Evolutionary conservation across 2,113 vertebrate genomes (phyloP).

Genomic region (Channa maculata): DNA sequence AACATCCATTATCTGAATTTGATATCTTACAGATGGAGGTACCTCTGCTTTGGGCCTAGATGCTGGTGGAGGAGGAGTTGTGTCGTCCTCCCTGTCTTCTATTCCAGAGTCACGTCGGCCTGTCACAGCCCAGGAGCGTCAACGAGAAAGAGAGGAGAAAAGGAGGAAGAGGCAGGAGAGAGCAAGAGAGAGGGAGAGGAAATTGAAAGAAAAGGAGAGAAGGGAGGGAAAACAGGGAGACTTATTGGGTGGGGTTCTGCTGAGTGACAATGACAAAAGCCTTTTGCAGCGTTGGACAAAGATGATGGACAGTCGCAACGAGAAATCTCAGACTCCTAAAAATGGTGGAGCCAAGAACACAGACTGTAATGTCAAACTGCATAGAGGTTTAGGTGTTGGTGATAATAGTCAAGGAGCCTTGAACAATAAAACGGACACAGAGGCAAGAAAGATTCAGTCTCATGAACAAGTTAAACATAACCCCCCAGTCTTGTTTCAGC

Average conservation of each 20-base stretch:
- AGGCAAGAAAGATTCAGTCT: conserved; percentile 56
- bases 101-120: conserved; percentile 84
- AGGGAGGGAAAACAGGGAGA: conserved; percentile 82
- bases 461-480: conserved; percentile 70
- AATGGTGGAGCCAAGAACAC: conserved; percentile 50
- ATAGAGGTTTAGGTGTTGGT: conserved; percentile 6
- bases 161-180: conserved; percentile 88
- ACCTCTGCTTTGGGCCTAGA: conserved; percentile 66
- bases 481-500: conserved; percentile 69
- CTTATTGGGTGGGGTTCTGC: conserved; percentile 85
- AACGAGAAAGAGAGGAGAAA: conserved; percentile 92
- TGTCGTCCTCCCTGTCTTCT: conserved; percentile 57
- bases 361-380: conserved; percentile 56
- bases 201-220: conserved; percentile 86
- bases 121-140: conserved; percentile 92
- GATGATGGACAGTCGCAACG: conserved; percentile 85
- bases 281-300: conserved; percentile 91
- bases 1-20: not conserved
- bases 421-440: conserved; percentile 61
- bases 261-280: conserved; percentile 92
- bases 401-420: conserved; percentile 53
- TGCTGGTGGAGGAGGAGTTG: conserved; percentile 44
- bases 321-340: conserved; percentile 65
- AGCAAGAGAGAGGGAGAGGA: conserved; percentile 87
- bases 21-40: conserved; percentile 75